A percentile compares a stretch with the other conserved stretches of the same genome.
These are phyloP conservation scores for Scomber japonicus DNA, from an alignment of 2,113 vertebrate genomes.

Conservation along the genomic window DNA sequence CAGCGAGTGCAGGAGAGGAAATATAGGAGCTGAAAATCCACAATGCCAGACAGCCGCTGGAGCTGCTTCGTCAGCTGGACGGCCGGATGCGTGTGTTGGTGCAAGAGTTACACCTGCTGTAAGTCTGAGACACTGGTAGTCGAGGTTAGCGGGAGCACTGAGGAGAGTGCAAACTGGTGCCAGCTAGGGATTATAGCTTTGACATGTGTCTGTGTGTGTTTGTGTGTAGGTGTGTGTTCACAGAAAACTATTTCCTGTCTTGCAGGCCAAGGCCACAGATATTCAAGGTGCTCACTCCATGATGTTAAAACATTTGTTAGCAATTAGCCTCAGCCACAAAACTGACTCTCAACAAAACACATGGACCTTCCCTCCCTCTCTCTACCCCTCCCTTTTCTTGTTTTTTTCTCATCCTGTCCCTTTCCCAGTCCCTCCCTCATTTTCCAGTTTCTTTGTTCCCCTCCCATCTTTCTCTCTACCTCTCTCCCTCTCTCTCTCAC, in stretches of 20 bases:
- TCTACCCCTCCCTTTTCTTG: conserved; percentile 33
- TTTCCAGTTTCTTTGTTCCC: conserved; percentile 69
- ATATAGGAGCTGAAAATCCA: conserved; percentile 10
- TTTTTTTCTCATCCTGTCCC: conserved; percentile 55
- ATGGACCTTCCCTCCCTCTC: conserved; percentile 54
- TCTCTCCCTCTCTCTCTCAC: background rate
- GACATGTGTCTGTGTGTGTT: conserved; percentile 40
- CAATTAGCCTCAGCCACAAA: conserved; percentile 81
- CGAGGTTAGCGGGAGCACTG: conserved; percentile 37
- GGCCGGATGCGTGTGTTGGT: conserved; percentile 40
- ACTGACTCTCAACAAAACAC: conserved; percentile 73
- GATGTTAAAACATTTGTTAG: conserved; percentile 85
- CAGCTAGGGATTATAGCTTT: conserved; percentile 59
- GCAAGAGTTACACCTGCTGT: conserved; percentile 67
- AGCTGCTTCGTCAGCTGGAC: conserved; percentile 58
- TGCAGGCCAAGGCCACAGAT: conserved; percentile 56
- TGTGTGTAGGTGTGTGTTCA: conserved; percentile 39
- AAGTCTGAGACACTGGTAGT: conserved; percentile 33
- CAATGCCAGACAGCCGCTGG: conserved; percentile 5
- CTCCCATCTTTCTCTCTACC: conserved; percentile 44
- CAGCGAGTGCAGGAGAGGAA: conserved; percentile 19
- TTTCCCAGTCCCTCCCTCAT: conserved; percentile 67
- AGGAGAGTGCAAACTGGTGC: conserved; percentile 28
- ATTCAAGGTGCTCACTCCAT: conserved; percentile 76
- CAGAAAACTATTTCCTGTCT: conserved; percentile 48